Percentiles rank a stretch among this genome's conserved stretches.
These are phyloP conservation scores for Isaurus tuberculatus DNA, from an alignment of 92 coral and sea anemone genomes.

Conservation along the genomic window DNA sequence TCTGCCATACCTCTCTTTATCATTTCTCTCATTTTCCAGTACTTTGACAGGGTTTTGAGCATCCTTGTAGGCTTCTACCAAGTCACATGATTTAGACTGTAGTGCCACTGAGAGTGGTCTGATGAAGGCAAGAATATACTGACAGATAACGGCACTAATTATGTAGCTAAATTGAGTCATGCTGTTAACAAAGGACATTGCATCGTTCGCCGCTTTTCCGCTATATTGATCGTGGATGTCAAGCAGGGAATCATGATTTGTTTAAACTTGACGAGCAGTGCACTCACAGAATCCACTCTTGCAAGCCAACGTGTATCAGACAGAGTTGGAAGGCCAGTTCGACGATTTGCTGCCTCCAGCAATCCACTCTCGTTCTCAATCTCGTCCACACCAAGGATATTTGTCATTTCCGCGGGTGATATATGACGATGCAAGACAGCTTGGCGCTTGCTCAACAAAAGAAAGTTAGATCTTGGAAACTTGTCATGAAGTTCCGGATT, in stretches of 20 bases:
- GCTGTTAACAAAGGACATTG: slow-evolving; percentile 55
- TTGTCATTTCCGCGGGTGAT: slow-evolving; percentile 34
- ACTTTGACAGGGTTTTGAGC: slow-evolving; percentile 48
- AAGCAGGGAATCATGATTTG: slow-evolving; percentile 50
- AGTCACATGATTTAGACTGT: slow-evolving; percentile 61
- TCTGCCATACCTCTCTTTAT: slow-evolving; percentile 33
- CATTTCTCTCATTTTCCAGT: slow-evolving; percentile 40
- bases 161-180: slow-evolving; percentile 57
- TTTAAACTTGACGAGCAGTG: slow-evolving; percentile 35
- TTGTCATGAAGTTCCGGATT: slow-evolving; percentile 61
- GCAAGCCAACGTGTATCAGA: slow-evolving; percentile 60
- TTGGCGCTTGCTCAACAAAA: slow-evolving; percentile 60
- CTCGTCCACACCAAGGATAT: slow-evolving; percentile 52
- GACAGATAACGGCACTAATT: slow-evolving; percentile 55
- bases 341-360: slow-evolving; percentile 43
- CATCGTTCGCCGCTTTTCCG: slow-evolving; percentile 57
- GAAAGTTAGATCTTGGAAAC: slow-evolving; percentile 54
- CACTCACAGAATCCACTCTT: slow-evolving; percentile 52
- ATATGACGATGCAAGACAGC: slow-evolving; percentile 45
- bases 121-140: slow-evolving; percentile 53
- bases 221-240: slow-evolving; percentile 53
- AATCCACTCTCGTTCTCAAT: slow-evolving; percentile 35
- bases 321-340: slow-evolving; percentile 52
- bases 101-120: slow-evolving; percentile 62
- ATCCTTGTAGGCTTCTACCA: slow-evolving; percentile 53